These are phyloP conservation scores for Hippocampus zosterae DNA, from an alignment of 2,113 vertebrate species.

Conservation along the genomic window DNA sequence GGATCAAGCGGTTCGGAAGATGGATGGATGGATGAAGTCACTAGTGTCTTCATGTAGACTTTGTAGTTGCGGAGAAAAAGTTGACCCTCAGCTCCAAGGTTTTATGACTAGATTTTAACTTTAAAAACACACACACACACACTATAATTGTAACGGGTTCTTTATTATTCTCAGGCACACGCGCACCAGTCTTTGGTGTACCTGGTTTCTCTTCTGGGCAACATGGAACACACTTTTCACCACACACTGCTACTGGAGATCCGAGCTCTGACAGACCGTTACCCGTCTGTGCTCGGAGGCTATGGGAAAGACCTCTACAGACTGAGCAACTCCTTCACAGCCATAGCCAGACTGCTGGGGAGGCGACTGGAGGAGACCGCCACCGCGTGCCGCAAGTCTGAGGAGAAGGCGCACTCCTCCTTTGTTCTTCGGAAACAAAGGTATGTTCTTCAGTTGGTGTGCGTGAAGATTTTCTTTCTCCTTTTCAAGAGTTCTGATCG, in stretches of 20 bases:
- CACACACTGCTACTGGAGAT: slow-evolving; percentile 88
- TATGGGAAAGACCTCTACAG: slow-evolving; percentile 87
- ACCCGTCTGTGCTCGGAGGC: slow-evolving; percentile 76
- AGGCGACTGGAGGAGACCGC: slow-evolving; percentile 70
- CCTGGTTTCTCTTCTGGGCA: slow-evolving; percentile 84
- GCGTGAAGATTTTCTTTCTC: no score
- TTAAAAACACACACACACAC: background rate
- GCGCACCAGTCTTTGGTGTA: slow-evolving; percentile 81
- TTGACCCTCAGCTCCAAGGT: background rate
- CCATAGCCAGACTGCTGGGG: slow-evolving; percentile 80
- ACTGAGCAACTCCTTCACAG: slow-evolving; percentile 91
- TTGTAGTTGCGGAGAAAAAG: background rate
- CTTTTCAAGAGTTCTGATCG: no score
- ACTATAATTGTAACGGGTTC: background rate
- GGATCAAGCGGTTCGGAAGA: no score
- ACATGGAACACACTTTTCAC: slow-evolving; percentile 86
- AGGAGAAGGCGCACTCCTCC: background rate
- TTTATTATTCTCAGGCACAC: slow-evolving; percentile 64
- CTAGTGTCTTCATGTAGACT: background rate
- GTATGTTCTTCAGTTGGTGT: background rate
- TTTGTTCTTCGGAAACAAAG: background rate
- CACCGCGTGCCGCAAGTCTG: slow-evolving; percentile 67
- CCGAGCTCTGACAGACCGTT: slow-evolving; percentile 79
- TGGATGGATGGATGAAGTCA: no score
- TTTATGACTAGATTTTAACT: background rate